Evolutionary conservation across 2,888 invertebrate genomes (phyloP).

Genomic region (Polyploca ridens): DNA sequence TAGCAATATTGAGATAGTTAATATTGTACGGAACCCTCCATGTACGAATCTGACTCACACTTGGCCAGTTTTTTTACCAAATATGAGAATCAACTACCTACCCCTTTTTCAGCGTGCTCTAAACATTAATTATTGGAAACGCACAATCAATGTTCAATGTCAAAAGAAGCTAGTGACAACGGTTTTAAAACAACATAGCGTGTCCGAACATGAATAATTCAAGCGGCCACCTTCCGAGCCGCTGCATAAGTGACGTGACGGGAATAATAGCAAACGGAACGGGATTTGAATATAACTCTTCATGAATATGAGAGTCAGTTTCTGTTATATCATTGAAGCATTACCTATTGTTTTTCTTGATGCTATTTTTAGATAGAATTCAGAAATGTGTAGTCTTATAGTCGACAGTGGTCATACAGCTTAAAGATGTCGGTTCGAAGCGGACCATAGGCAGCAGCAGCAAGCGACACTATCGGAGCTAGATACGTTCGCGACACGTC

Average conservation of each 20-base stretch:
- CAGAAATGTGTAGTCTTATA: no score
- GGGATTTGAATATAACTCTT: constrained; percentile 18
- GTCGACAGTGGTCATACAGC: no score
- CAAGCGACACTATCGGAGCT: no score
- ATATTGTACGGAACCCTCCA: no score
- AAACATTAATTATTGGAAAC: not conserved
- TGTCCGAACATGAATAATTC: constrained; percentile 24
- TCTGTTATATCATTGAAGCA: not conserved
- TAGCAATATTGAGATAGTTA: no score
- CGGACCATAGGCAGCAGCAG: no score
- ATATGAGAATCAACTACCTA: no score
- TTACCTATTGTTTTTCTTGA: constrained; percentile 11
- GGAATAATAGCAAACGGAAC: constrained; percentile 17
- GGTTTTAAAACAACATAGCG: constrained; percentile 17
- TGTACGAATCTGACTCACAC: no score
- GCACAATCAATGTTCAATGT: not conserved
- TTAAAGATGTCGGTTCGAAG: no score
- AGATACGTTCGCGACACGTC: no score
- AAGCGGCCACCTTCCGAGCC: constrained; percentile 16
- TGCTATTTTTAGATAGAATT: not conserved
- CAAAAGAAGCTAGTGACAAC: constrained; percentile 1
- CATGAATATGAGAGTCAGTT: constrained; percentile 9
- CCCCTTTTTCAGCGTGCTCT: not conserved
- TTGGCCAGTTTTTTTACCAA: no score
- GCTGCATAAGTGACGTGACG: constrained; percentile 20